Evolutionary conservation across 1,140 invertebrate species (phyloP).

Genomic region (Octopus sinensis): DNA sequence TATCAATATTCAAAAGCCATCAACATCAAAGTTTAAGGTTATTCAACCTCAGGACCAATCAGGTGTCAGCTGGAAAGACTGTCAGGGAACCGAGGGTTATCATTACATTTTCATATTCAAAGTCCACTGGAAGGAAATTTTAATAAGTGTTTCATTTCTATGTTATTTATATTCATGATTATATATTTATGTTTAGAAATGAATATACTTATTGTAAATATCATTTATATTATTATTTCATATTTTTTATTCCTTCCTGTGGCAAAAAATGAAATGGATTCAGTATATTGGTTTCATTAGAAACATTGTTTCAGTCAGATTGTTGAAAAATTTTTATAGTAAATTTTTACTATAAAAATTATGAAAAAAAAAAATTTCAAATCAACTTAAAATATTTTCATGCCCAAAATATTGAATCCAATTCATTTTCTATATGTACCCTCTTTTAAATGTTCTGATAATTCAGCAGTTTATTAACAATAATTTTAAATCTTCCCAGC

Average conservation of each 20-base stretch:
- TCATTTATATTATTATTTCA: not conserved
- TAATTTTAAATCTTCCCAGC: slow-evolving; percentile 26
- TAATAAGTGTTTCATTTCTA: too few species aligned
- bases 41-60: too few species aligned
- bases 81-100: not conserved
- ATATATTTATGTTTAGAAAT: too few species aligned
- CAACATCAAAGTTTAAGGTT: too few species aligned
- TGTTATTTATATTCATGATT: too few species aligned
- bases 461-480: not conserved
- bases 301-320: not conserved
- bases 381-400: not conserved
- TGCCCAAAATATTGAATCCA: not conserved
- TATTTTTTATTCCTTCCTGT: not conserved
- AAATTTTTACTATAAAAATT: not conserved
- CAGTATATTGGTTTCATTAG: not conserved
- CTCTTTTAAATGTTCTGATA: not conserved
- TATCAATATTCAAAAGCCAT: too few species aligned
- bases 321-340: not conserved
- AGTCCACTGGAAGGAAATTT: not conserved
- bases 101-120: not conserved
- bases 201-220: too few species aligned
- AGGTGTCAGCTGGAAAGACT: too few species aligned
- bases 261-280: not conserved
- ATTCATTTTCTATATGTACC: not conserved
- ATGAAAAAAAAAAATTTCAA: not conserved